Base-by-base conservation (phyloP, 2,797 vertebrate genomes). In the Gymnocypris eckloni region DNA sequence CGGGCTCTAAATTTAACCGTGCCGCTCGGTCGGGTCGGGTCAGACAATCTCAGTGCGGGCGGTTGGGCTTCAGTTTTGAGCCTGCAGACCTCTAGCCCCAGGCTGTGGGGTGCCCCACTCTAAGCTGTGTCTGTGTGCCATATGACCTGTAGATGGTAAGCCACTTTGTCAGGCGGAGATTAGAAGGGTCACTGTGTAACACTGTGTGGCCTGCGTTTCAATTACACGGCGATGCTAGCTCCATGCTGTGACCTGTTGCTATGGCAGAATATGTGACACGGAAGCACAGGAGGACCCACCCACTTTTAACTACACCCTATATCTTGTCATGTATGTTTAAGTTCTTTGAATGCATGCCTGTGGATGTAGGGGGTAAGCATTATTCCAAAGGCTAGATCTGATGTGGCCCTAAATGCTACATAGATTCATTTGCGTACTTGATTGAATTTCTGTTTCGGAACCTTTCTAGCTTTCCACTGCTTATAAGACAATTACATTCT, bases 101-200 rank as follows among this genome's bases (percentile, higher is more conserved):
- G 71, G 70, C 83, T 22, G 66, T 52, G 28, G 52, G 72, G 88
- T 85, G 87, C 91, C 90, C 90, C 91, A 89, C 87, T 92, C 88
- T 94, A 94, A 95, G 93, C 93, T 90, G 91, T 91, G 89, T 94
- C 66, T 71, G 91, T 91, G 91, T 92, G 92, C 94, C 94, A 94
- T 94, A 95, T 94, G 94, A 95, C 94, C 93, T 91, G 92, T 92
- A 91, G 91, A 94, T 88, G 91, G 92, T 96, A 95, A 95, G 93
- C 95, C 93, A 95, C 94, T 95, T 95, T 95, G 94, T 95, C 92
- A 95, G 93, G 89, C 92, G 91, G 92, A 94, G 95, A 96, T 96
- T 96, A 96, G 91, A 93, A 91, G 92, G 94, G 93, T 95, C 94
- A 94, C 91, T 88, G 91, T 94, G 92, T 88, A 90, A 91, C 91